These are phyloP conservation scores for Brachionus plicatilis DNA, from an alignment of 1,140 invertebrate genomes.

Conservation along the genomic window DNA sequence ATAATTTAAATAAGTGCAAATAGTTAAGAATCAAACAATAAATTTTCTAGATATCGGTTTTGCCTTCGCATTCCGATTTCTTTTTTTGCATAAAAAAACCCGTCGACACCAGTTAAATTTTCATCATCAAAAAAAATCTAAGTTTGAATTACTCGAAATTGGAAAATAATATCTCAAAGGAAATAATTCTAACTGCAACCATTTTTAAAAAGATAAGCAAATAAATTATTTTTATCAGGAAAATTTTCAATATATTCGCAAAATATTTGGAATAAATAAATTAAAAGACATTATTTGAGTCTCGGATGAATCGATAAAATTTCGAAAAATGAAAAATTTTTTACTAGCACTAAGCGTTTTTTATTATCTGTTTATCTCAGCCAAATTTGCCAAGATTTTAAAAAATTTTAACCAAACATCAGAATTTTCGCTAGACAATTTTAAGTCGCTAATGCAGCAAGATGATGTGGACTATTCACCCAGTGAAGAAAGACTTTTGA, in stretches of 20 bases:
- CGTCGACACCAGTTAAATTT: background rate
- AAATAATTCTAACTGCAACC: background rate
- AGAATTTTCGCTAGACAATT: background rate
- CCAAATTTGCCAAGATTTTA: background rate
- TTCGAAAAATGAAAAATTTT: background rate
- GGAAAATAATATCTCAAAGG: background rate
- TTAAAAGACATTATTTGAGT: background rate
- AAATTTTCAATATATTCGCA: background rate
- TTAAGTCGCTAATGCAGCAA: background rate
- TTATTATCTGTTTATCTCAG: background rate
- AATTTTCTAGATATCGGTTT: background rate
- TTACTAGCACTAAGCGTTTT: background rate
- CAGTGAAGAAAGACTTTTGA: conserved; percentile 33
- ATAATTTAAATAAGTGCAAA: background rate
- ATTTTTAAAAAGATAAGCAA: background rate
- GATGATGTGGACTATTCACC: background rate
- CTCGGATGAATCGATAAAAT: background rate
- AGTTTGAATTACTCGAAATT: background rate
- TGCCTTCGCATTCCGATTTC: background rate
- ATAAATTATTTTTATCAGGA: conserved; percentile 11
- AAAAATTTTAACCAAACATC: conserved; percentile 2
- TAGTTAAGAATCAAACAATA: background rate
- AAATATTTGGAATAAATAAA: background rate
- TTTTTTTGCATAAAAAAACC: background rate
- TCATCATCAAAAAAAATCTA: background rate